Percentiles rank a stretch among this genome's conserved stretches.
These are phyloP conservation scores for Drosophila atripex DNA, from an alignment of 2,888 invertebrate species.

Conservation along the genomic window DNA sequence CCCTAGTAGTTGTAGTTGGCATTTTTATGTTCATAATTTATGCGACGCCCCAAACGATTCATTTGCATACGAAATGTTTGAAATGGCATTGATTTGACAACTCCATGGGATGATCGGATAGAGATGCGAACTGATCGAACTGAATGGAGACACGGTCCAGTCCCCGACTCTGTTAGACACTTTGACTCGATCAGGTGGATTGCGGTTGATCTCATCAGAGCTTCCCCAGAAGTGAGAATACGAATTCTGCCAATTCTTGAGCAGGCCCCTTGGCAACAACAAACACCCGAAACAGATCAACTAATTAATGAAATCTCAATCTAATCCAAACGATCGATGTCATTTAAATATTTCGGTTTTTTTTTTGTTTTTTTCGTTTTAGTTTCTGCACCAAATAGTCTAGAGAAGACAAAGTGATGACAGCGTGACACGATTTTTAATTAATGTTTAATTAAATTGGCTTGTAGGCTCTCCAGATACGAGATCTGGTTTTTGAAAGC, in stretches of 20 bases:
- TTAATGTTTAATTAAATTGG: neutral
- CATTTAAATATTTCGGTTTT: conserved; percentile 1
- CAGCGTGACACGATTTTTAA: conserved; percentile 30
- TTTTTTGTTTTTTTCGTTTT: conserved; percentile 5
- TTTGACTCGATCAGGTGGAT: conserved; percentile 20
- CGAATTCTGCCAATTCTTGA: conserved; percentile 4
- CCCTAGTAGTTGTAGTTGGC: conserved; percentile 52
- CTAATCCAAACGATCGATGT: conserved; percentile 53
- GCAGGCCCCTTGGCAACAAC: conserved; percentile 1
- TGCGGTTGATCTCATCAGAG: neutral
- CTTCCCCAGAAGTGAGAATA: conserved; percentile 11
- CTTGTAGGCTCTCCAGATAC: neutral
- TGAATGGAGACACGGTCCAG: neutral
- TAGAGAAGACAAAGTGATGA: conserved; percentile 36
- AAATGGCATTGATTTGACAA: conserved; percentile 76
- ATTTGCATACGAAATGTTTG: conserved; percentile 75
- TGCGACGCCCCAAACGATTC: conserved; percentile 52
- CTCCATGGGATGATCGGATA: no score
- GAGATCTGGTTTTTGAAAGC: neutral
- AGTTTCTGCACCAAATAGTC: conserved; percentile 36
- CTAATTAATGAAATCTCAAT: conserved; percentile 78
- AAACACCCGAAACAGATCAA: conserved; percentile 19
- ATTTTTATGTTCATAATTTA: conserved; percentile 68
- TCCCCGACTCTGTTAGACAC: neutral
- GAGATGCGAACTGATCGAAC: no score